Evolutionary conservation across 2,888 invertebrate genomes (phyloP), one percentile per base, ranked within the genome.

Genomic region (Drosophila bunnanda): DNA sequence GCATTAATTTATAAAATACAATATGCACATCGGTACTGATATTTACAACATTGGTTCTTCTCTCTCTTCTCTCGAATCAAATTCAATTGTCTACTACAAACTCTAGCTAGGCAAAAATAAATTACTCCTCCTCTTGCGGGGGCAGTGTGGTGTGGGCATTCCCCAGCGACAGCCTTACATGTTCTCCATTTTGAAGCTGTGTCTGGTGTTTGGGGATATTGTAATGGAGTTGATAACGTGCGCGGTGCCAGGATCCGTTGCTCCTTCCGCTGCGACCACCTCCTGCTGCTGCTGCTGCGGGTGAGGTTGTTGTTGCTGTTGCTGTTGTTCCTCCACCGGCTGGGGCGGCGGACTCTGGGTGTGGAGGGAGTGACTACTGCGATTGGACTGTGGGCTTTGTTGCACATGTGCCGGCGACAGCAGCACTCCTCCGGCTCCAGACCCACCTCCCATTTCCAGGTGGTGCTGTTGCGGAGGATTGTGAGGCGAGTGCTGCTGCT

Each of bases 181-280:
- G 69, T 92, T 90, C 79, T 92, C 92, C 71, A 92, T 92, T 87
- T 92, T 92, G 64, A 92, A 92, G 74, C 87, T 90, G 68, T 91
- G 90, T 43, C 90, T 88, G 66, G 84, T 88, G 50, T 86, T 88
- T 13, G 92, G 91, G 15, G 92, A 92, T 83, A 92, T 92, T 58
- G 91, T 91, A 59, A 92, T 91, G 20, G 91, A 91, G 75, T 90
- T 90, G 46, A 92, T 91, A 25, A 92, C 91, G 73, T 90, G 91
- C 22, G 91, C 90, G 36, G 74, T 54, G 39, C 75, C 55, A 15
- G 76, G 61, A 50, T 65, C 64, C n/a, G 59, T 32, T 4, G 82
- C 54, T 34, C 74, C 80, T 25, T 78, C 77, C 28, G 79, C 66
- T 32, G 73, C 69, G 8, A 79, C 83, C 34, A 41, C 71, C 4